Base-by-base conservation (phyloP, 2,888 invertebrate species). In the Aphidius colemani region DNA sequence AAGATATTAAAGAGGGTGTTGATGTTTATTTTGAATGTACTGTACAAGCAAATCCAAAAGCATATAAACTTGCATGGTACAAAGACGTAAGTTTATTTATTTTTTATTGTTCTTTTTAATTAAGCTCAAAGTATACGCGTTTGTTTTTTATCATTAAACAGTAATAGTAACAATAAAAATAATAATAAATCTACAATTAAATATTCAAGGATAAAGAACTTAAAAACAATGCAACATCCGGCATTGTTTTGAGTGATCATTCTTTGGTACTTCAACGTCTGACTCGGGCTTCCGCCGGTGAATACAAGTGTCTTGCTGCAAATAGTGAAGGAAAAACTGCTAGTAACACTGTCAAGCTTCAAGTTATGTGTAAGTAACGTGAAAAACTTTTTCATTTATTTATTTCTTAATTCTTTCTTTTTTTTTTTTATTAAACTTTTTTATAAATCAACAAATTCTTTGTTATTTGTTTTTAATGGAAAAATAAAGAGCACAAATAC, bases 21-120 rank as follows among this genome's bases (percentile, higher is more conserved):
- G 94, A 94, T 82, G 94, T 93, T 65, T 94, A 94, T 82, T 94
- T 94, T 83, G 94, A 94, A 81, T 94, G 94, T 83, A 88, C 89
- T 71, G 92, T 94, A 69, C 88, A 89, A 78, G 90, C 94, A 58
- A 94, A 94, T 84, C 94, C 94, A 13, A 91, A 90, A 78, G 89
- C 90, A 44, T 91, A 93, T 83, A 90, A 93, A 79, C 88, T 94
- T 74, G 89, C 91, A 66, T 94, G 94, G 94, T 94, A 90, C 82
- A 93, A 94, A 82, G 91, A 91, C 78, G 94, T 94, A 85, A 91
- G 92, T 90, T 75, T 30, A 60, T 53, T 61, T 69, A 56, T 13
- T 6, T 13, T 11, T 11, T 7, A n/a, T n/a, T n/a, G n/a, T n/a
- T n/a, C 41, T 39, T 43, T 11, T 11, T 13, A 40, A 41, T 46